Evolutionary conservation across 1,140 invertebrate species (phyloP).

Genomic region (Rhopalosiphum maidis): DNA sequence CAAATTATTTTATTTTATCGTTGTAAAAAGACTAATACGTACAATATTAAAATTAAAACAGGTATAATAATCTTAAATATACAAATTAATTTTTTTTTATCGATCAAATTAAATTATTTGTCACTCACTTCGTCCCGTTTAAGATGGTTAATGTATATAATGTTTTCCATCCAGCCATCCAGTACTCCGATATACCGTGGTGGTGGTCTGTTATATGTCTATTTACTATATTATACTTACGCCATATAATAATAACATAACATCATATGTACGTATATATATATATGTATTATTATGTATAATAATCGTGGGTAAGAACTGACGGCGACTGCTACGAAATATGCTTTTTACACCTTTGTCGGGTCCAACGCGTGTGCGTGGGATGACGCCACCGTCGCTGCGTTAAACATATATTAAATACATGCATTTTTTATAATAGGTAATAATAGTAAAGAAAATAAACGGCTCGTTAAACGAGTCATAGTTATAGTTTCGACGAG

Average conservation of each 20-base stretch:
- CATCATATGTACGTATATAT: neutral
- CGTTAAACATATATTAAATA: neutral
- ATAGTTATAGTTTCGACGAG: conserved; percentile 11
- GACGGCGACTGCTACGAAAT: neutral
- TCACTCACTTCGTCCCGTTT: no score
- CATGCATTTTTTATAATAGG: neutral
- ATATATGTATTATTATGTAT: neutral
- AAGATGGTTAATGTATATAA: neutral
- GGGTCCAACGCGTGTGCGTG: neutral
- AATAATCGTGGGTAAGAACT: neutral
- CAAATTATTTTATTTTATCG: no score
- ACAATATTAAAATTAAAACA: no score
- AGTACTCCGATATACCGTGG: neutral
- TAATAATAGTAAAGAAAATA: conserved; percentile 18
- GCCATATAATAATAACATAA: neutral
- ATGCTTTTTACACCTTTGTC: conserved; percentile 43
- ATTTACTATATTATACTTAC: neutral
- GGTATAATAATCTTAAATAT: no score
- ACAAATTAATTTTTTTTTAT: no score
- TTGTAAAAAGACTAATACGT: no score
- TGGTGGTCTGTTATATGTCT: neutral
- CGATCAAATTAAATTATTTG: no score
- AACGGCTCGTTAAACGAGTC: conserved; percentile 40
- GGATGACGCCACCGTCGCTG: neutral
- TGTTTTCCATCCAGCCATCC: neutral